These are phyloP conservation scores for Crepidodera aurea DNA, from an alignment of 2,888 invertebrate species.

Conservation along the genomic window DNA sequence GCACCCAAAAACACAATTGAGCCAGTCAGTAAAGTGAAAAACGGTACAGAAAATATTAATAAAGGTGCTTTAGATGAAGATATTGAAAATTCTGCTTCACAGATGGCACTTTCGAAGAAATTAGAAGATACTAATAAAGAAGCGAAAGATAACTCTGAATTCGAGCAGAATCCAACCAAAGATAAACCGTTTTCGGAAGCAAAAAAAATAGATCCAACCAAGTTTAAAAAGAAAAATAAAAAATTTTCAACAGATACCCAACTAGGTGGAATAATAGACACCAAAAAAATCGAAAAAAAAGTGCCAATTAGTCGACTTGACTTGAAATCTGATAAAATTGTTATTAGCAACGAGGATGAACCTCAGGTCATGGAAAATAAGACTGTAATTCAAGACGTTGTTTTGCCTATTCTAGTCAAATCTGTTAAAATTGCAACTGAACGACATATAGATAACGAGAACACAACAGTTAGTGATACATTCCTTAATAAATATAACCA, in stretches of 20 bases:
- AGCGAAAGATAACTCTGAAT: no score
- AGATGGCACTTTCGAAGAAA: no score
- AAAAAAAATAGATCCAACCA: conserved; percentile 37
- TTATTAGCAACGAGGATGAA: conserved; percentile 44
- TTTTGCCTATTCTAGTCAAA: conserved; percentile 40
- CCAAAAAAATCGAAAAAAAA: conserved; percentile 32
- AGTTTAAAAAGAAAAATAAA: conserved; percentile 28
- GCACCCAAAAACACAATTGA: no score
- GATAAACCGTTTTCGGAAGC: conserved; percentile 18
- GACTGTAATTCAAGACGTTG: conserved; percentile 43
- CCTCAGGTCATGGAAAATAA: conserved; percentile 49
- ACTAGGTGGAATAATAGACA: conserved; percentile 31
- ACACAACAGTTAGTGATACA: neutral
- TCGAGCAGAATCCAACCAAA: neutral
- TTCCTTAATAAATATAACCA: conserved; percentile 3
- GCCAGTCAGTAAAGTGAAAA: no score
- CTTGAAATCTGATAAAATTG: conserved; percentile 8
- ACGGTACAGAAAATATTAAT: no score
- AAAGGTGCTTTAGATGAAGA: no score
- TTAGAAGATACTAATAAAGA: no score
- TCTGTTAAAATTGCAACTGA: conserved; percentile 10
- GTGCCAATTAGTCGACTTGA: conserved; percentile 11
- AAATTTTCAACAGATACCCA: conserved; percentile 36
- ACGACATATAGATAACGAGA: neutral
- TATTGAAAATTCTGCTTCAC: neutral